Conservation (phyloP, 1,140 invertebrate species). For the Nixonia krombeini region DNA sequence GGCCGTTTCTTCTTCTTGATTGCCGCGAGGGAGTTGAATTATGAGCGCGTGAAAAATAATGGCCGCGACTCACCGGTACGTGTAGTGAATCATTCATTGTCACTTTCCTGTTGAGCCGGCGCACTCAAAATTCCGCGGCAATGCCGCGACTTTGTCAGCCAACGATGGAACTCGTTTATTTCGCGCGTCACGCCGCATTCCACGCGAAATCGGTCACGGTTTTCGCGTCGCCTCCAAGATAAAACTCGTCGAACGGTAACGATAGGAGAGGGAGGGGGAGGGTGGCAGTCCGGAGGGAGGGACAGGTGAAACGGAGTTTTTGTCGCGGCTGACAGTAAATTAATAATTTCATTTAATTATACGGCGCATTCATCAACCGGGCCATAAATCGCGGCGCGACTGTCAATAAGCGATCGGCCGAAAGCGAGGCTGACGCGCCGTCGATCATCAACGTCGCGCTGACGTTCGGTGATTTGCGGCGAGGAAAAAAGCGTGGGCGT, state of each 20-base stretch:
- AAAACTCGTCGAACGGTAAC: too few relatives aligned
- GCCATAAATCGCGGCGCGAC: conserved; percentile 22
- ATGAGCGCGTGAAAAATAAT: conserved; percentile 50
- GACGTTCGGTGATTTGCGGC: conserved; percentile 22
- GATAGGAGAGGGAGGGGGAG: too few relatives aligned
- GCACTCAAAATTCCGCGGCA: conserved; percentile 40
- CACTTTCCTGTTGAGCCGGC: conserved; percentile 48
- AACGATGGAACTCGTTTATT: conserved; percentile 24
- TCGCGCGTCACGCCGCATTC: conserved; percentile 34
- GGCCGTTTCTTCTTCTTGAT: conserved; percentile 42
- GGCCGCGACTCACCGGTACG: conserved; percentile 36
- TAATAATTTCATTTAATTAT: conserved; percentile 27
- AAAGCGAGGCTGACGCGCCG: neutral
- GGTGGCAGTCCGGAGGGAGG: too few relatives aligned
- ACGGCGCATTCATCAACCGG: conserved; percentile 28
- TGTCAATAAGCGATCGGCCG: conserved; percentile 9
- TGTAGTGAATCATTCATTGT: conserved; percentile 54
- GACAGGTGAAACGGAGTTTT: too few relatives aligned
- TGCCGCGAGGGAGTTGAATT: conserved; percentile 49
- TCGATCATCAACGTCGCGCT: conserved; percentile 9
- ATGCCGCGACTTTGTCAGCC: conserved; percentile 23
- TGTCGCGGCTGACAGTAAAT: conserved; percentile 29
- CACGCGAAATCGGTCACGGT: conserved; percentile 42
- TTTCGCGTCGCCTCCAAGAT: conserved; percentile 2
- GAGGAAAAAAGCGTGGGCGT: conserved; percentile 32